Percentiles rank a stretch among this genome's conserved stretches.
Evolutionary conservation across 1,140 invertebrate genomes (phyloP).

Genomic region (Aradophagus sp.): DNA sequence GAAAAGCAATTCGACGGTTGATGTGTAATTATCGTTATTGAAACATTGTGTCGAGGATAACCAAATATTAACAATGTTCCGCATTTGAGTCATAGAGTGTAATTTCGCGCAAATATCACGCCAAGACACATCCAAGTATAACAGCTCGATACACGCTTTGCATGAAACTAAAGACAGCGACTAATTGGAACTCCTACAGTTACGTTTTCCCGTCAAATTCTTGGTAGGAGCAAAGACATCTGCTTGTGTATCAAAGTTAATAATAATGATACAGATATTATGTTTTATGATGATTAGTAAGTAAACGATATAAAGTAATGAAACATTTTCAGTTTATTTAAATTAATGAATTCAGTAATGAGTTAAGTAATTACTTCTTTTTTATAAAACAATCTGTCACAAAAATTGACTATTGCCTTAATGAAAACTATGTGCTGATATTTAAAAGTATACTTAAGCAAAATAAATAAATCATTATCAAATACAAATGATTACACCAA

Average conservation of each 20-base stretch:
- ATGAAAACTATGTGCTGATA: too few species aligned
- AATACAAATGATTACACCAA: too few species aligned
- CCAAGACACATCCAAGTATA: conserved; percentile 12
- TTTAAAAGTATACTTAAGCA: too few species aligned
- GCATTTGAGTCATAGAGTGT: conserved; percentile 1
- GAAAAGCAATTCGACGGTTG: conserved; percentile 2
- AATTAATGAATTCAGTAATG: too few species aligned
- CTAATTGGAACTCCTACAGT: conserved; percentile 28
- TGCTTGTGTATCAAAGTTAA: conserved; percentile 19
- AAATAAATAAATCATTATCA: too few species aligned
- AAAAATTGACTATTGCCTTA: too few species aligned
- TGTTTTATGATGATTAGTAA: too few species aligned
- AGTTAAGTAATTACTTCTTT: too few species aligned
- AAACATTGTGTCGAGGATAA: conserved; percentile 19
- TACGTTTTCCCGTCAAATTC: conserved; percentile 15
- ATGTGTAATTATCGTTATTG: conserved; percentile 28
- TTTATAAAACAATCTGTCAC: too few species aligned
- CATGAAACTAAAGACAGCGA: conserved; percentile 3
- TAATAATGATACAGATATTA: conserved; percentile 27
- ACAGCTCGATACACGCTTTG: conserved; percentile 15
- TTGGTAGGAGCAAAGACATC: conserved; percentile 29
- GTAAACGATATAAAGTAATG: too few species aligned
- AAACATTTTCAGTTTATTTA: too few species aligned
- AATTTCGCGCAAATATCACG: conserved; percentile 17
- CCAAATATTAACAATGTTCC: conserved; percentile 16